Base-by-base conservation (phyloP, 2,888 invertebrate genomes). In the Drosophila kambysellisi region DNA sequence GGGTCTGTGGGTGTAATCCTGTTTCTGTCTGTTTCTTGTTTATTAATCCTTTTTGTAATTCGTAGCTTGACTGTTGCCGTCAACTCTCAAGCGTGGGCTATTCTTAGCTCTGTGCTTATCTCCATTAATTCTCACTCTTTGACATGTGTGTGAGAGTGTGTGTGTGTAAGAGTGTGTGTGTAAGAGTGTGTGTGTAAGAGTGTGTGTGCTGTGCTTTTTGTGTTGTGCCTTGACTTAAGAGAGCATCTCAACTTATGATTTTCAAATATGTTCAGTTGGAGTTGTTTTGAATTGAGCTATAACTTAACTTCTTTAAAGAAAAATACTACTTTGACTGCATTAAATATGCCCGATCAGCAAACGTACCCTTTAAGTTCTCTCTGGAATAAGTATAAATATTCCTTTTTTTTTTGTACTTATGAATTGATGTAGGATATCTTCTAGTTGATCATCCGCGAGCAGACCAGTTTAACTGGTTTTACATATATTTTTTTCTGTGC, bases 31-130 rank as follows among this genome's bases (percentile, higher is more conserved):
- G 74, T 57, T 71, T 51, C 68, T 69, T 77, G 86, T 81, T 90
- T 88, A 88, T 90, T 88, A 87, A 87, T 90, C 90, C 85, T 87
- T 88, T 87, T 79, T 88, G 86, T 88, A 85, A 89, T 83, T 75
- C 74, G 74, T 70, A 68, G 68, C 66, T 75, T 66, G 63, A 32
- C 67, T 69, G 25, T 58, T 67, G 54, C 46, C 20, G 15, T 25
- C 20, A 46, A 15, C 57, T 54, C 30, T 46, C 17, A 35, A 32
- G 57, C 62, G 75, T 76, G 60, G 74, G 69, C 41, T 79, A 61
- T 43, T 56, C 54, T 62, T 56, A 41, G 56, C 67, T 68, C 59
- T 46, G 63, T 76, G 62, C 76, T 81, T 78, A 68, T 76, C 72
- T 74, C 57, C 79, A 78, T 78, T 81, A 25, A 46, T 46, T 25